Conservation (phyloP, 2,113 vertebrate species). For the Hymenochirus boettgeri region DNA sequence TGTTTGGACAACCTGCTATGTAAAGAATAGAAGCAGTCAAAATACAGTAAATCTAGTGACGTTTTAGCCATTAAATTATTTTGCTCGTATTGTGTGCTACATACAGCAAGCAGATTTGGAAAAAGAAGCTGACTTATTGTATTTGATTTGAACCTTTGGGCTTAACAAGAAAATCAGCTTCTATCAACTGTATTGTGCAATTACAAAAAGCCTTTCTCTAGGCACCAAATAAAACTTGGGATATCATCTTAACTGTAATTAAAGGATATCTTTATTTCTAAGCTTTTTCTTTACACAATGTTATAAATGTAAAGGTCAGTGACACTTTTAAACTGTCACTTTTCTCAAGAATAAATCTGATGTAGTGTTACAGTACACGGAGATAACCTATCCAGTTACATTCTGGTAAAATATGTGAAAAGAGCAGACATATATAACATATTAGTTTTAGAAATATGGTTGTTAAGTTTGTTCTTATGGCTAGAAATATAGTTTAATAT, state of each 20-base stretch:
- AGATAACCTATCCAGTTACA: neutral
- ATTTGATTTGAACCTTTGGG: neutral
- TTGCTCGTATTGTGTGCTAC: neutral
- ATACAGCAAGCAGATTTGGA: neutral
- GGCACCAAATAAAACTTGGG: no score
- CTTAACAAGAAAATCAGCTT: neutral
- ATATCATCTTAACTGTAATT: neutral
- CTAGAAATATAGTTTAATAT: no score
- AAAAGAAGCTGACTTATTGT: neutral
- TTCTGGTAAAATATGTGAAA: no score
- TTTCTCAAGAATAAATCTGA: neutral
- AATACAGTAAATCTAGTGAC: no score
- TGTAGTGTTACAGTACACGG: neutral
- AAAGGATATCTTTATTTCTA: conserved; percentile 2
- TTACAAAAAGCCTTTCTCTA: no score
- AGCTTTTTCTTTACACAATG: neutral
- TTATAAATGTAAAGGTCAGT: conserved; percentile 10
- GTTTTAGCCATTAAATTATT: no score
- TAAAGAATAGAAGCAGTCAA: no score
- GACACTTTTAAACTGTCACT: conserved; percentile 2
- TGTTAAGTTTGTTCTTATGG: no score
- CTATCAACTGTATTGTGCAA: no score
- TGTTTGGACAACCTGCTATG: no score
- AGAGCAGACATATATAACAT: neutral
- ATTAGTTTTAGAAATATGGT: no score